Evolutionary conservation across 2,888 invertebrate species (phyloP), one percentile per base, ranked within the genome.

Genomic region (Cheilosia grossa): DNA sequence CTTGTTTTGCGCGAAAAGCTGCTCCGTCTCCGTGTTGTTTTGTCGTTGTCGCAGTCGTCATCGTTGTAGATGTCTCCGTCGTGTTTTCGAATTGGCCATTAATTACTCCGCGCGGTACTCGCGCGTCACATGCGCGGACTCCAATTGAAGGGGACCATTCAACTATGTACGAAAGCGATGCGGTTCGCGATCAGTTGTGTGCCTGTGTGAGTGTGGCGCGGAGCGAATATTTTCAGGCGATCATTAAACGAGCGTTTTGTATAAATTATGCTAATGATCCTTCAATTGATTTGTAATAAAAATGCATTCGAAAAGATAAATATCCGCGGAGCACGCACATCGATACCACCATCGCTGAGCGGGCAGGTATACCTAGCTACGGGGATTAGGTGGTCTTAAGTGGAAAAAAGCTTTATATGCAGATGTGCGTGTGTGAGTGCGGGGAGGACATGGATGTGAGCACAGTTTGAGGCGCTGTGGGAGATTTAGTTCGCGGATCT

Each of bases 241-340:
- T 91, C 92, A 91, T 91, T 91, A 91, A 91, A 89, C 89, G 89
- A 91, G 89, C 91, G 91, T 91, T 91, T 92, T 92, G 92, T 91
- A 92, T 91, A 91, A 91, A 92, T 91, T 91, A 91, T 92, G 92
- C 91, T 91, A 91, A 91, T 91, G 91, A 91, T 89, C 90, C 91
- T 91, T 91, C 91, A 91, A 91, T 92, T 92, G 91, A 91, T 91
- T 92, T 92, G 91, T 91, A 91, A 91, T 92, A 91, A 91, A 92
- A 92, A 91, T 91, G 89, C 90, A 89, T 89, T 88, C 89, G 89
- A 87, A 88, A 91, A 91, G 92, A 91, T 91, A 91, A 91, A 91
- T 91, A 92, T 90, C 90, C 90, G 78, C 88, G 83, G 88, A 90
- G 89, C 91, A 91, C 91, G 91, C 91, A 91, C 91, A 89, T 88